Percentiles rank a stretch among this genome's conserved stretches.
Conservation (phyloP, 2,888 invertebrate species). For the Patella caerulea region DNA sequence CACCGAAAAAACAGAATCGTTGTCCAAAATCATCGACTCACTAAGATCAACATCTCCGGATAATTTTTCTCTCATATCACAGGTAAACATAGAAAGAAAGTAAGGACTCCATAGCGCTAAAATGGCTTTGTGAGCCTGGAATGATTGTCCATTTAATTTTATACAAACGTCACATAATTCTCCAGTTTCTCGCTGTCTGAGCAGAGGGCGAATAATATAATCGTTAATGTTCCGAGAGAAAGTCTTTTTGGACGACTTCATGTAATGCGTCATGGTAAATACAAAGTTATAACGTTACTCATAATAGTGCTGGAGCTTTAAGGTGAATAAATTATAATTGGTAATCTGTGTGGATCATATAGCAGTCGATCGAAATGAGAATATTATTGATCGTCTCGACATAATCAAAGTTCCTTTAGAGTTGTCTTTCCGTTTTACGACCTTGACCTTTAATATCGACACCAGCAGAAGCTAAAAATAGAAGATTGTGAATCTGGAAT, state of each 20-base stretch:
- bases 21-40: conserved; percentile 61
- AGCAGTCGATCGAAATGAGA: conserved; percentile 1
- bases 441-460: background rate
- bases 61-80: conserved; percentile 64
- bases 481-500: too few species aligned
- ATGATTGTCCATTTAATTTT: conserved; percentile 55
- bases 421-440: background rate
- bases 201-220: conserved; percentile 58
- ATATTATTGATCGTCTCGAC: conserved; percentile 1
- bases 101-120: conserved; percentile 67
- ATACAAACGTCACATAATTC: conserved; percentile 66
- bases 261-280: conserved; percentile 60
- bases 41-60: conserved; percentile 62
- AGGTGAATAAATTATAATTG: background rate
- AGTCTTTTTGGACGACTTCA: conserved; percentile 61
- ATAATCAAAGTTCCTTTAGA: background rate
- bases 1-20: conserved; percentile 58
- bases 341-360: background rate
- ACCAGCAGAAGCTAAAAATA: too few species aligned
- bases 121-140: conserved; percentile 62
- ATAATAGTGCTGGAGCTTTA: too few species aligned
- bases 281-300: too few species aligned
- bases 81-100: conserved; percentile 69
- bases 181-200: conserved; percentile 64
- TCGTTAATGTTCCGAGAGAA: conserved; percentile 60